These are phyloP conservation scores for Siderastrea siderea DNA, from an alignment of 92 coral and sea anemone species.

Conservation along the genomic window DNA sequence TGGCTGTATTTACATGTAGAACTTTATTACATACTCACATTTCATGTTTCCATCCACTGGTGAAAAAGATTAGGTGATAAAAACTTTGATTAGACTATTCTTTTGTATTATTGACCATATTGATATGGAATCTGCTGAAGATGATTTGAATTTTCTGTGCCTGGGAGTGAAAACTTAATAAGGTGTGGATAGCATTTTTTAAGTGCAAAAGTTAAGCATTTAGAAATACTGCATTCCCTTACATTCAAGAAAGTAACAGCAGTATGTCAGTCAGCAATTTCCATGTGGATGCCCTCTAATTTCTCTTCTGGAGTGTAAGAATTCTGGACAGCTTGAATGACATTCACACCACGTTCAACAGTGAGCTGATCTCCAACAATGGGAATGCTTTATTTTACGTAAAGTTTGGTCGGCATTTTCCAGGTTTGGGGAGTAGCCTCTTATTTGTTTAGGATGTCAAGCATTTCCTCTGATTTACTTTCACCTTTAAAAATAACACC, in stretches of 20 bases:
- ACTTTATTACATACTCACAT: background rate
- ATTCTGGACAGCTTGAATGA: constrained; percentile 58
- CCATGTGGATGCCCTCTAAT: constrained; percentile 60
- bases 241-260: constrained; percentile 61
- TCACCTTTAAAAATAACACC: constrained; percentile 57
- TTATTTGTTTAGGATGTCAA: constrained; percentile 42
- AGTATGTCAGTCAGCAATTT: constrained; percentile 71
- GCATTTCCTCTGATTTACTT: constrained; percentile 53
- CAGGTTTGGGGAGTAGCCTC: constrained; percentile 23
- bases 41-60: background rate
- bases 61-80: background rate
- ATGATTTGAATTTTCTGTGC: background rate
- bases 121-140: background rate
- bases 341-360: constrained; percentile 57
- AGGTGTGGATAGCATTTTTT: background rate
- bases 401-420: background rate
- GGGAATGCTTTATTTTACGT: constrained; percentile 31
- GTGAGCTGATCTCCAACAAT: constrained; percentile 69
- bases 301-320: constrained; percentile 51
- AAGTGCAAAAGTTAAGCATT: background rate
- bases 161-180: background rate
- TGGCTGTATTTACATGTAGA: background rate
- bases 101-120: background rate
- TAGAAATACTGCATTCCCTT: background rate
- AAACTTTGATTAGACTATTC: background rate